Evolutionary conservation across 35 echinoderm and acorn worm genomes (phyloP), one percentile per base, ranked within the genome.

Genomic region (Apostichopus japonicus): DNA sequence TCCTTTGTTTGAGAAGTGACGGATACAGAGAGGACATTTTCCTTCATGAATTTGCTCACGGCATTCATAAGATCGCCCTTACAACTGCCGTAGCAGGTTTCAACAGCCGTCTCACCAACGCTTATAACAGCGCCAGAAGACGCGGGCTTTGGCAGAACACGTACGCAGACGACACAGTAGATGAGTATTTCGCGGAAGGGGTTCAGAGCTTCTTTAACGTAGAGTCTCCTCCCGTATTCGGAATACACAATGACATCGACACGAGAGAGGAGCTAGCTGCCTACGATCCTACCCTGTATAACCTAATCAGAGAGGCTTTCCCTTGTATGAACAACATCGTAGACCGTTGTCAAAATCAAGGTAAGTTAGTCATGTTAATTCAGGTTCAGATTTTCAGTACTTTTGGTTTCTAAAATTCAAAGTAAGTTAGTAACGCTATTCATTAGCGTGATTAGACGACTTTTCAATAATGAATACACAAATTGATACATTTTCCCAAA

Each of bases 111-210:
- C 90, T 96, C 2, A 88, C 77, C 17, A 79, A 75, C 13, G 97
- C 95, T 11, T 98, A 98, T 84, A 93, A 93, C 78, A 94, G 78
- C 54, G 95, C 97, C 1, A 92, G 97, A 53, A 23, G 88, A 4
- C 75, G 55, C 8, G 95, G 91, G 16, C 82, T 99, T 1, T 99
- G 97, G 97, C 56, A 84, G 17, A 86, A 94, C 59, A 94, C 97
- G 53, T 92, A 80, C 52, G 93, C 95, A 8, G 91, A 94, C 58
- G 93, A 99, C 63, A 95, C 97, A 6, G 83, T 94, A 17, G 95
- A 99, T 14, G 95, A 96, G 72, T 99, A 99, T 72, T 99, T 96
- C 51, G 97, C 97, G 7, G 93, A 99, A 72, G 97, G 97, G 23
- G 93, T 94, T 5, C 95, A 96, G 81, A 96, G 93, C 78, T 99